Evolutionary conservation across 2,888 invertebrate genomes (phyloP).

Genomic region (Microchrysa polita): DNA sequence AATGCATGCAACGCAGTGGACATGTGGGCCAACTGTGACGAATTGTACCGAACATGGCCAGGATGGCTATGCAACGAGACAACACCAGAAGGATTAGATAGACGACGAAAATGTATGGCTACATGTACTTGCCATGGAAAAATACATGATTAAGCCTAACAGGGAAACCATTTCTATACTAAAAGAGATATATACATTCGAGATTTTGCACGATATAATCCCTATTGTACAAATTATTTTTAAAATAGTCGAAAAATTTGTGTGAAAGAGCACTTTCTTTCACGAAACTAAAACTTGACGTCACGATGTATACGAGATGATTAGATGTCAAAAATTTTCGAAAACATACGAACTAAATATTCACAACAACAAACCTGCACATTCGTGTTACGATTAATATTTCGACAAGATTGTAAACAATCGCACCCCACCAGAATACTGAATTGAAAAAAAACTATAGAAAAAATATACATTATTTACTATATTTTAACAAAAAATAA

Average conservation of each 20-base stretch:
- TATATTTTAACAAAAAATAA: not conserved
- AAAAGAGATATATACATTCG: too few relatives aligned
- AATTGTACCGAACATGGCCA: constrained; percentile 69
- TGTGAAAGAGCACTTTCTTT: not conserved
- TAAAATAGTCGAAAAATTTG: constrained; percentile 9
- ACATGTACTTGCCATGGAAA: constrained; percentile 76
- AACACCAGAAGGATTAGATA: constrained; percentile 66
- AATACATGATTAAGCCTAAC: constrained; percentile 61
- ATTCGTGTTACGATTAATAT: not conserved
- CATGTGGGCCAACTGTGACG: constrained; percentile 77
- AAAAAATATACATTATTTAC: not conserved
- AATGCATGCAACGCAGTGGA: constrained; percentile 77
- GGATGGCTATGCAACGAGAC: constrained; percentile 70
- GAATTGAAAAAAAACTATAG: not conserved
- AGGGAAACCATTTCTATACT: not conserved
- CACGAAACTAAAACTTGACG: too few relatives aligned
- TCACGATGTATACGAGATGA: too few relatives aligned
- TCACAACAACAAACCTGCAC: not conserved
- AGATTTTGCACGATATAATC: constrained; percentile 12
- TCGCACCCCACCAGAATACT: not conserved
- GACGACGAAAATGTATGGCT: constrained; percentile 72
- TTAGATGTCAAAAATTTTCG: not conserved
- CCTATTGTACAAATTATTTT: constrained; percentile 41
- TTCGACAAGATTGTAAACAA: not conserved
- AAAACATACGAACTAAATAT: too few relatives aligned